Evolutionary conservation across 2,113 vertebrate species (phyloP), one percentile per base, ranked within the genome.

Genomic region (Psittacula cyanocephala): DNA sequence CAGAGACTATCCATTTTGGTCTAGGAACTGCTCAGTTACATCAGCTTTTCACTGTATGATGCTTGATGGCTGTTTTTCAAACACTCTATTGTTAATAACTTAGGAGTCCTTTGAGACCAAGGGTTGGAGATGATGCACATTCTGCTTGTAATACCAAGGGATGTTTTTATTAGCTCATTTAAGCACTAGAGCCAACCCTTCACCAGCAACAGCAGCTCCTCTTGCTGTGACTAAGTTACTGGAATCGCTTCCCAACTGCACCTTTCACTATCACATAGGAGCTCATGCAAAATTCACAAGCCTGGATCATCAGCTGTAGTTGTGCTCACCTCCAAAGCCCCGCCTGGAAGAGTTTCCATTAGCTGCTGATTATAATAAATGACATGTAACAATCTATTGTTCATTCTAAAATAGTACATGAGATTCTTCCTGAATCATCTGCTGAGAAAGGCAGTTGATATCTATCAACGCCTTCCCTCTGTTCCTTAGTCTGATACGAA

Each of bases 211-310:
- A 86, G 91, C 70, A 84, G 67, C 72, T 89, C 57, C 72, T 70
- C 49, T 72, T 86, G 71, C 65, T 75, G 46, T 11, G 50, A 67
- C 63, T 70, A 57, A 96, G 78, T 76, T 77, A 74, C 47, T 86
- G 71, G 78, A 96, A 80, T 81, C 0, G 0, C 47, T 70, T 83
- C 71, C 77, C 79, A 78, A 72, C 83, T 62, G 64, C 29, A 78
- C 62, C 83, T 79, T 91, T 91, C 50, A 7, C 91, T 94, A 84
- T 89, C 86, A 92, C 65, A 47, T 27, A 84, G 71, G 31, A 92
- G 76, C 81, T 97, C 96, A 97, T 97, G 79, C 90, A 97, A 97
- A 97, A 97, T 97, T 97, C 95, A 97, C 68, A 11, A 91, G 86
- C 76, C 89, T 77, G 82, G 90, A 94, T 95, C 88, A 91, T 95